A percentile compares a stretch with the other conserved stretches of the same genome.
Conservation (phyloP, 2,888 invertebrate genomes). For the Xylota segnis region DNA sequence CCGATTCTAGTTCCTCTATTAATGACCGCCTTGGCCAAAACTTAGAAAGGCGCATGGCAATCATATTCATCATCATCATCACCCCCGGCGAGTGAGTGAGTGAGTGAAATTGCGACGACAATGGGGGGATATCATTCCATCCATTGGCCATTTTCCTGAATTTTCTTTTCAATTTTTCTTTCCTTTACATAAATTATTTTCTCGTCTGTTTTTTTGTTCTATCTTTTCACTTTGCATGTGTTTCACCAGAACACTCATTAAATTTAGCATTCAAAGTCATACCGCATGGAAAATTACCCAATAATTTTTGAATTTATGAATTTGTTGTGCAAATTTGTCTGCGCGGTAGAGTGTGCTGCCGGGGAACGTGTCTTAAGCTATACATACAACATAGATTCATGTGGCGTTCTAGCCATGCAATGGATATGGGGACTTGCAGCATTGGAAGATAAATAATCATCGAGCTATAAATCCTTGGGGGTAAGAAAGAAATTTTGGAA, state of each 20-base stretch:
- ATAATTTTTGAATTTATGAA: constrained; percentile 54
- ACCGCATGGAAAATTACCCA: constrained; percentile 56
- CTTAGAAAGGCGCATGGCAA: constrained; percentile 3
- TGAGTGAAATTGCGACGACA: constrained; percentile 9
- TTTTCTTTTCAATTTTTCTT: constrained; percentile 7
- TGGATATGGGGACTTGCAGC: constrained; percentile 15
- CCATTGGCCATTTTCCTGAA: constrained; percentile 12
- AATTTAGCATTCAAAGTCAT: constrained; percentile 62
- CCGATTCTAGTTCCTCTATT: background rate
- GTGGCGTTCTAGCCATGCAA: constrained; percentile 51
- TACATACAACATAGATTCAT: constrained; percentile 39
- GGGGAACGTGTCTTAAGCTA: background rate
- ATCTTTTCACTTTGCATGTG: background rate
- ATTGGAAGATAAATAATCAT: constrained; percentile 56
- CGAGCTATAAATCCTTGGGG: constrained; percentile 42
- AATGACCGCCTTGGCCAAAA: background rate
- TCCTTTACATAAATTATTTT: background rate
- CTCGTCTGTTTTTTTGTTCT: background rate
- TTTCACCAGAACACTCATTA: constrained; percentile 46
- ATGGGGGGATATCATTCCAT: constrained; percentile 5
- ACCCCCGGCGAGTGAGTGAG: background rate
- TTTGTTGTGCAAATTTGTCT: background rate
- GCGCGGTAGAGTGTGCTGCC: background rate
- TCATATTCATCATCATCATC: constrained; percentile 10
- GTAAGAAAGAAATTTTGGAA: constrained; percentile 37